A percentile compares a stretch with the other conserved stretches of the same genome.
These are phyloP conservation scores for Mormyrus iriodes DNA, from an alignment of 2,113 vertebrate species.

Conservation along the genomic window DNA sequence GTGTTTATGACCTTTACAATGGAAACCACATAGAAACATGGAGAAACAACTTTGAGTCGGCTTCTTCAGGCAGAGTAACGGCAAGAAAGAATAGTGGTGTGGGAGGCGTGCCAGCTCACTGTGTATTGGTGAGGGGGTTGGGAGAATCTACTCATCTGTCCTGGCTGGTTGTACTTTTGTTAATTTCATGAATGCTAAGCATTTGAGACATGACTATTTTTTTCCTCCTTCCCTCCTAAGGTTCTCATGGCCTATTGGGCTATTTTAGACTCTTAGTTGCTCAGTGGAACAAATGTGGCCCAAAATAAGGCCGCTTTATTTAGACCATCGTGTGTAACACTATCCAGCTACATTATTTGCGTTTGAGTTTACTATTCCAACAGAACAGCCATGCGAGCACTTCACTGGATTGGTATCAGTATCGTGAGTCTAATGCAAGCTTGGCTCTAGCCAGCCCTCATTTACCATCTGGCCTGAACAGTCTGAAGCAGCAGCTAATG, in stretches of 20 bases:
- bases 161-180: neutral
- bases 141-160: neutral
- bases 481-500: slow-evolving; percentile 16
- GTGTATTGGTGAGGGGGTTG: neutral
- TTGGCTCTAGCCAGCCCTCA: slow-evolving; percentile 42
- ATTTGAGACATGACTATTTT: neutral
- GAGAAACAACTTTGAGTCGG: slow-evolving; percentile 74
- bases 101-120: slow-evolving; percentile 43
- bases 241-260: neutral
- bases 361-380: slow-evolving; percentile 48
- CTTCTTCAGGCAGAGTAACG: slow-evolving; percentile 54
- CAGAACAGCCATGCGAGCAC: slow-evolving; percentile 45
- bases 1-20: slow-evolving; percentile 78
- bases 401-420: slow-evolving; percentile 54
- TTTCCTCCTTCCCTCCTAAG: neutral
- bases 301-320: slow-evolving; percentile 63
- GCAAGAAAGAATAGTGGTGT: slow-evolving; percentile 69
- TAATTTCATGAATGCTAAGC: slow-evolving; percentile 13
- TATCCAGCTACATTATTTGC: slow-evolving; percentile 68
- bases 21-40: slow-evolving; percentile 85
- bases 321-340: slow-evolving; percentile 63
- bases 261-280: slow-evolving; percentile 49
- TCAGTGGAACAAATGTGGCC: slow-evolving; percentile 58
- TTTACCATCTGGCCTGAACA: slow-evolving; percentile 45
- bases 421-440: slow-evolving; percentile 60